Conservation (phyloP, 1,140 invertebrate species). For the Proctacanthus coquilletti region DNA sequence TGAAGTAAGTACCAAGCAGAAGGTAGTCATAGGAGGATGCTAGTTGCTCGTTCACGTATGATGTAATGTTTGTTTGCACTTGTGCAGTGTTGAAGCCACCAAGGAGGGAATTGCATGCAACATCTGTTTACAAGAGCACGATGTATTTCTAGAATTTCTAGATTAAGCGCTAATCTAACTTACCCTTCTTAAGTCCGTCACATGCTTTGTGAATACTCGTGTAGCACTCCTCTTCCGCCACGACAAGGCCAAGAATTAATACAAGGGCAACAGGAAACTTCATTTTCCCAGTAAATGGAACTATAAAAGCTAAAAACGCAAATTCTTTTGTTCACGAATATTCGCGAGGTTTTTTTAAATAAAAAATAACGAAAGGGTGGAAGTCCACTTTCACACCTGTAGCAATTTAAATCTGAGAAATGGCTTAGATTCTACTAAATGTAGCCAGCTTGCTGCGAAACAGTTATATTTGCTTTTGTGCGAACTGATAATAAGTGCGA, state of each 20-base stretch:
- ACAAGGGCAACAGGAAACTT: conserved; percentile 35
- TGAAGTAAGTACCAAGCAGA: conserved; percentile 57
- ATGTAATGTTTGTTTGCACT: conserved; percentile 27
- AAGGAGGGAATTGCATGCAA: conserved; percentile 48
- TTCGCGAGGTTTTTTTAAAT: conserved; percentile 5
- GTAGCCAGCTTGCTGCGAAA: too few relatives aligned
- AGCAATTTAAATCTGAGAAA: background rate
- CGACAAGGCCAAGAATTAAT: conserved; percentile 34
- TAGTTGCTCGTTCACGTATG: conserved; percentile 48
- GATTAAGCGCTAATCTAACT: conserved; percentile 2
- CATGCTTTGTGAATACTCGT: conserved; percentile 41
- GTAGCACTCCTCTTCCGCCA: conserved; percentile 43
- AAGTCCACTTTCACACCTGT: background rate
- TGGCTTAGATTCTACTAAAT: background rate
- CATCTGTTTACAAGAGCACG: background rate
- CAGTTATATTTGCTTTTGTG: too few relatives aligned
- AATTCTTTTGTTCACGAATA: conserved; percentile 2
- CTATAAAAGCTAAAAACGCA: conserved; percentile 1
- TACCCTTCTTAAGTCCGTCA: conserved; percentile 7
- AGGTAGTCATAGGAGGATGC: conserved; percentile 55
- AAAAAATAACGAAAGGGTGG: background rate
- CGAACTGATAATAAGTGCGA: too few relatives aligned
- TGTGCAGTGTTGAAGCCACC: conserved; percentile 38
- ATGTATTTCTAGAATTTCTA: conserved; percentile 9
- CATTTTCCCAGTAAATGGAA: conserved; percentile 32